Conservation (phyloP, 1,140 invertebrate species). For the Lepidurus packardi region DNA sequence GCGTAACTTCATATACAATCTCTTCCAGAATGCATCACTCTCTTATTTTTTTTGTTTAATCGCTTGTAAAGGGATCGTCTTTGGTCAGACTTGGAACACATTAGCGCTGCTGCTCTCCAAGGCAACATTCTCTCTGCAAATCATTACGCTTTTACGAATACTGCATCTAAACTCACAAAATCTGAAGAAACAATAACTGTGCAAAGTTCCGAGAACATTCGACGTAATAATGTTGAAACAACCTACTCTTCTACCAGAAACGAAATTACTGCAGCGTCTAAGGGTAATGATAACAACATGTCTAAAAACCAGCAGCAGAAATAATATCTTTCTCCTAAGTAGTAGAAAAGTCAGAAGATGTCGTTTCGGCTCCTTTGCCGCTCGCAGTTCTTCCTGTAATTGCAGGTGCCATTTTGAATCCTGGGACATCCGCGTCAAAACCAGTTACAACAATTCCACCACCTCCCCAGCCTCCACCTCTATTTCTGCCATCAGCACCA, state of each 20-base stretch:
- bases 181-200: background rate
- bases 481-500: constrained; percentile 6
- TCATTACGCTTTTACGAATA: background rate
- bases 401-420: no score
- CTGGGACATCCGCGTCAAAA: no score
- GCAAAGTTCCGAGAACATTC: no score
- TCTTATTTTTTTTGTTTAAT: background rate
- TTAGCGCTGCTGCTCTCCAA: constrained; percentile 40
- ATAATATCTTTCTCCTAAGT: no score
- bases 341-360: no score
- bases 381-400: no score
- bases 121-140: constrained; percentile 39
- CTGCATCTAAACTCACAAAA: background rate
- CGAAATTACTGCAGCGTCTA: no score
- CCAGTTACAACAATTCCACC: background rate
- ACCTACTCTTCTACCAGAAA: no score
- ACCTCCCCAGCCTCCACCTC: constrained; percentile 37
- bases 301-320: no score
- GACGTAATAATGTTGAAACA: no score
- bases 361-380: no score
- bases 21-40: background rate
- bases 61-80: constrained; percentile 38
- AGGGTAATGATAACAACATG: no score
- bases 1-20: constrained; percentile 38
- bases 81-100: constrained; percentile 41